Evolutionary conservation across 2,797 vertebrate genomes (phyloP), one percentile per base, ranked within the genome.

Genomic region (Peromyscus eremicus): DNA sequence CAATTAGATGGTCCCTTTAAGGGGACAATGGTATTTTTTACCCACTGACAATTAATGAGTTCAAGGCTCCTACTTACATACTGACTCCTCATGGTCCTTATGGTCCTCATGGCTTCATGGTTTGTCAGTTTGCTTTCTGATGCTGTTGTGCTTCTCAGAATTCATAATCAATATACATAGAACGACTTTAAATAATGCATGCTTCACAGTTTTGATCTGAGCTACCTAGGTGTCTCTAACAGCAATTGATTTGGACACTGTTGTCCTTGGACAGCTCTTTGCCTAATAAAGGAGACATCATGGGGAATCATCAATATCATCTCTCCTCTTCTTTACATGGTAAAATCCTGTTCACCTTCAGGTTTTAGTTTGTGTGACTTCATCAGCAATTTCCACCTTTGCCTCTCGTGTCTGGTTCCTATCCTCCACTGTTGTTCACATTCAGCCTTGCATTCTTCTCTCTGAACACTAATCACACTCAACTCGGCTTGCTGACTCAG

Each of bases 101-200:
- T 49, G 27, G 3, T 64, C 25, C 55, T 76, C 12, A 27, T 49
- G 32, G 37, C 62, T 23, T 32, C 77, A 55, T 40, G n/a, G 9
- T 37, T 73, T 73, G 21, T 71, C 3, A 3, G 60, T 84, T 66
- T 68, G 37, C 40, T 91, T 93, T 93, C 19, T 94, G 66, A 85
- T 4, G 60, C 7, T 40, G 66, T n/a, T 57, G 2, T 40, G 21
- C 60, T 82, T 94, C 82, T 94, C 40, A 46, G 60, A 89, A 81
- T 64, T 96, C 79, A 14, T 91, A 85, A 85, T 84, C 52, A 92
- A 71, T 76, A 37, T 19, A 49, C 29, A 14, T n/a, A 52, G 10
- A 82, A 16, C 81, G 60, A 46, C 34, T 37, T 71, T 71, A 62
- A 87, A 60, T 91, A 43, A 81, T 95, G 75, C 87, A 83, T 83